A percentile compares a stretch with the other conserved stretches of the same genome.
These are phyloP conservation scores for Ispidina picta DNA, from an alignment of 2,797 vertebrate species.

Conservation along the genomic window DNA sequence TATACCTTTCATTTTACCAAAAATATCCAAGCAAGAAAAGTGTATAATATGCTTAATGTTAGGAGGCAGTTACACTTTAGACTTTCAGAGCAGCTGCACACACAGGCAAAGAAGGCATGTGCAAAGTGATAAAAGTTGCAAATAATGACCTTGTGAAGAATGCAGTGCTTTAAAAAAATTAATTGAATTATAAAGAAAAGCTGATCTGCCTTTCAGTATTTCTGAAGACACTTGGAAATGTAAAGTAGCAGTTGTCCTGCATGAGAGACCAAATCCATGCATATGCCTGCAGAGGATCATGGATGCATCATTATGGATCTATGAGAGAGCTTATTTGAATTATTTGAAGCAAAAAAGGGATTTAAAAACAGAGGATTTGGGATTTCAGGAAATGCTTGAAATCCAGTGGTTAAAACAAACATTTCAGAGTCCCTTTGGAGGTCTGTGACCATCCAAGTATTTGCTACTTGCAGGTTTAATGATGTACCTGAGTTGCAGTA, in stretches of 20 bases:
- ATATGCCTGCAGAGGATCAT: neutral
- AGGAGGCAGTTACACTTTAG: neutral
- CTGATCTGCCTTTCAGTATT: neutral
- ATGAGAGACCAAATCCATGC: neutral
- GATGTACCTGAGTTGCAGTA: neutral
- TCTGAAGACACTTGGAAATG: neutral
- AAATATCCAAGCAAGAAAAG: neutral
- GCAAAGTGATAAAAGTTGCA: neutral
- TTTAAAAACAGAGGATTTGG: neutral
- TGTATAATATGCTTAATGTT: neutral
- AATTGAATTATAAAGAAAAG: neutral
- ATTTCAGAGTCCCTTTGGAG: neutral
- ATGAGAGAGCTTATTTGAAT: fast-evolving
- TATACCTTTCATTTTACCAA: neutral
- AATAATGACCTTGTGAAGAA: neutral
- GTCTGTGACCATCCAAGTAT: neutral
- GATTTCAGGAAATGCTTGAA: neutral
- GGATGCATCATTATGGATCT: neutral
- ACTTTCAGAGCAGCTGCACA: neutral
- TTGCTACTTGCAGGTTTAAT: neutral
- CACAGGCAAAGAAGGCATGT: neutral
- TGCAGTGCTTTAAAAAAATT: neutral
- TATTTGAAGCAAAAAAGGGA: neutral
- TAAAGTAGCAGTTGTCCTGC: neutral
- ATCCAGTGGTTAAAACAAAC: neutral